Base-by-base conservation (phyloP, 2,113 vertebrate species). In the Setophaga coronata region DNA sequence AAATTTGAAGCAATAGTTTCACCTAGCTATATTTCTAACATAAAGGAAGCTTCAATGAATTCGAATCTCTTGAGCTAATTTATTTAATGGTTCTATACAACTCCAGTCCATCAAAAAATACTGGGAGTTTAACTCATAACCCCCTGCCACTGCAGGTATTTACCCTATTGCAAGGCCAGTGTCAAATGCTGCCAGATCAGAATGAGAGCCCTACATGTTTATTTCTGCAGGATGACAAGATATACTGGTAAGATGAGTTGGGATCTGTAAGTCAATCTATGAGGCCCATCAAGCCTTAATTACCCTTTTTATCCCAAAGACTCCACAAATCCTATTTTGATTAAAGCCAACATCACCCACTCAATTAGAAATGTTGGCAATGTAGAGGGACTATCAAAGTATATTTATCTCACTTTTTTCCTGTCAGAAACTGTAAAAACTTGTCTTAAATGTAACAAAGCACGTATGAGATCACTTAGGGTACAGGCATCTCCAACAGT, bases 11-110 rank as follows among this genome's bases (percentile, higher is more conserved):
- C n/a, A 57, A 53, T 24, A 54, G 14, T 58, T 94, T 91, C 62
- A 72, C 25, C 71, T 70, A 57, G 38, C 62, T 70, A 23, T 65
- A 70, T 51, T 93, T 93, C 50, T 85, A 79, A 77, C 70, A 19
- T 28, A 78, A 84, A 79, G 36, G 38, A 60, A 0, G 2, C 82
- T 82, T 72, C 74, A 67, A 54, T 82, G 85, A 93, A 90, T 61
- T 76, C 91, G n/a, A 93, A 36, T 60, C 34, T 86, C 38, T 89
- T 56, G 57, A 82, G 25, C 8, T 93, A 73, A 80, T 80, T 91
- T 73, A 85, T 76, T 94, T 90, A 80, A 80, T 43, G 54, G 28
- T 23, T 38, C 51, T 82, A 21, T 34, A 11, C 26, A 85, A 70
- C 28, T 87, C 31, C 40, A 89, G 50, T 72, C 31, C 62, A 73